phyloP scores from a whole-genome alignment of 1,140 invertebrate species.

The Pseudobourletiella spinata region DNA sequence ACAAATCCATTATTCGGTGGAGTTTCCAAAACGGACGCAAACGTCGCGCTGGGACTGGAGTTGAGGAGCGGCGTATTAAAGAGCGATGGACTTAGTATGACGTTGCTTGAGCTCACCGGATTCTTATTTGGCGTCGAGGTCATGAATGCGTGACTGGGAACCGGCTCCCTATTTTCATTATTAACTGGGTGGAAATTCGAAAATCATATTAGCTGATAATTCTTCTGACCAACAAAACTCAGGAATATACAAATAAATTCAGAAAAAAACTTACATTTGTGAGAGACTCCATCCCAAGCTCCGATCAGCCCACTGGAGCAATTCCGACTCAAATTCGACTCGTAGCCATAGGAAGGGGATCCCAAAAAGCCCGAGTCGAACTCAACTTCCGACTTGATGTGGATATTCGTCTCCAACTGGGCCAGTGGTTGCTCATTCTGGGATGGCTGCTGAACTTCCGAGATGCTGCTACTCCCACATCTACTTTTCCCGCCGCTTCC shows the following conservation, averaged over 20 bases:
- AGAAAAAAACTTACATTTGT: not conserved
- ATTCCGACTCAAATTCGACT: not conserved
- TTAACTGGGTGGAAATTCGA: not conserved
- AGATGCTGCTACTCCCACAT: not conserved
- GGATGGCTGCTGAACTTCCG: not conserved
- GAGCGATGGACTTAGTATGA: conserved; percentile 4
- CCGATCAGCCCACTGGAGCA: not conserved
- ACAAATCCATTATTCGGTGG: not conserved
- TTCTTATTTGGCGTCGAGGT: not conserved
- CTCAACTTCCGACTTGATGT: not conserved
- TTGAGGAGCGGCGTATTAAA: conserved; percentile 5
- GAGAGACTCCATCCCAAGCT: conserved; percentile 1
- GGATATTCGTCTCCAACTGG: not conserved
- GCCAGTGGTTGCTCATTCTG: not conserved
- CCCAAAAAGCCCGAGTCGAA: not conserved
- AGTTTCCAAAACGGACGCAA: conserved; percentile 1
- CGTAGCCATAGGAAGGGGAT: not conserved
- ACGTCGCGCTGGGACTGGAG: conserved; percentile 1
- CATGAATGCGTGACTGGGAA: not conserved
- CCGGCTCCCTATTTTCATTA: conserved; percentile 1
- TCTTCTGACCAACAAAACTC: no score
- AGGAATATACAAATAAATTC: not conserved
- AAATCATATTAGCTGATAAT: no score
- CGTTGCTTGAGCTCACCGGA: not conserved
- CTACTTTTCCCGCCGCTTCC: not conserved